phyloP scores from a whole-genome alignment of 2,797 vertebrate genomes.

The Anomalospiza imberbis region DNA sequence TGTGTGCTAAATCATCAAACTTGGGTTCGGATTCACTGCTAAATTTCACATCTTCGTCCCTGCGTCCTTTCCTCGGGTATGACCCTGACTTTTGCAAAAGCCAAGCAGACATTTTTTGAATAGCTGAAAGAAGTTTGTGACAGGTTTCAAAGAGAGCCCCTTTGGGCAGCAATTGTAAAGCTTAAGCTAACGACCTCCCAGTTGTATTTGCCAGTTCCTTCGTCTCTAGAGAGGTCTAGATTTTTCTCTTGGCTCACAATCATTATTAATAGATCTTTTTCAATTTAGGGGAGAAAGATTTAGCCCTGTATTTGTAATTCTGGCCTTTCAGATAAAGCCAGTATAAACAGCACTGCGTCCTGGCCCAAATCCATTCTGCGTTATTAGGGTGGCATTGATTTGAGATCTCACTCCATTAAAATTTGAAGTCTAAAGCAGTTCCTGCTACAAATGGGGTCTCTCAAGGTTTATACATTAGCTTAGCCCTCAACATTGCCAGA shows the following conservation, averaged over 20 bases:
- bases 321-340: conserved; percentile 17
- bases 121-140: conserved; percentile 1
- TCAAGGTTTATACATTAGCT: conserved; percentile 41
- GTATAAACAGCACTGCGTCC: conserved; percentile 1
- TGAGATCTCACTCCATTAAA: conserved; percentile 55
- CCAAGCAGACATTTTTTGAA: background rate
- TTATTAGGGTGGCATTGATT: conserved; percentile 44
- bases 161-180: conserved; percentile 15
- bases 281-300: conserved; percentile 12
- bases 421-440: conserved; percentile 44
- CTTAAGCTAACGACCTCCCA: background rate
- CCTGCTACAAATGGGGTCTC: conserved; percentile 47
- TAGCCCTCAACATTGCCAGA: conserved; percentile 49
- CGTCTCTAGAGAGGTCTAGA: background rate
- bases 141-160: background rate
- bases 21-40: background rate
- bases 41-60: background rate
- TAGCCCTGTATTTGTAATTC: conserved; percentile 5
- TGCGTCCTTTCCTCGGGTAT: background rate
- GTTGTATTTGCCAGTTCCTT: conserved; percentile 1
- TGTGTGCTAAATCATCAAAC: background rate
- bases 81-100: background rate
- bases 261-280: conserved; percentile 48
- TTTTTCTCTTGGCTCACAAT: conserved; percentile 31
- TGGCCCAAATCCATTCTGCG: conserved; percentile 31